Percentiles rank a stretch among this genome's conserved stretches.
Evolutionary conservation across 2,797 vertebrate species (phyloP).

Genomic region (Pitangus sulphuratus): DNA sequence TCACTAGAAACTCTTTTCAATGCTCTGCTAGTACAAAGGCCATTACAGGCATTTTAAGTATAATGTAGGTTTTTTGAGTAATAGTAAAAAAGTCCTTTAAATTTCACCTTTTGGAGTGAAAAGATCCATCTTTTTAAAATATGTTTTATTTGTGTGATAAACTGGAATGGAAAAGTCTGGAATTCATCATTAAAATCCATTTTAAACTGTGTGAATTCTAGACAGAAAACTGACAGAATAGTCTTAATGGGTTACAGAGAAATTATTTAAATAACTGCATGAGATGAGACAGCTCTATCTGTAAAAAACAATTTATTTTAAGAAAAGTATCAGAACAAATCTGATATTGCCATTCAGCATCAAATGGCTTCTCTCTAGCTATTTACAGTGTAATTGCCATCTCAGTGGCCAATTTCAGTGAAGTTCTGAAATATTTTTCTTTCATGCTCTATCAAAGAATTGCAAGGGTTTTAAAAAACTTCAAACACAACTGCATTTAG

Average conservation of each 20-base stretch:
- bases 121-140: background rate
- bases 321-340: constrained; percentile 48
- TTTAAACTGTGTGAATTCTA: background rate
- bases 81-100: background rate
- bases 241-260: background rate
- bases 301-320: constrained; percentile 38
- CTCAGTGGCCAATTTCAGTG: background rate
- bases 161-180: background rate
- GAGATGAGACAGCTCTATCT: background rate
- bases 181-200: background rate
- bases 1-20: background rate
- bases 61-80: background rate
- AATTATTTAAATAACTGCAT: constrained; percentile 40
- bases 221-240: background rate
- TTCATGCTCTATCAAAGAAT: constrained; percentile 42
- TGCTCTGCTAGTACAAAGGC: background rate
- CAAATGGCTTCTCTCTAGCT: constrained; percentile 19
- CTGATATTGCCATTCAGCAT: constrained; percentile 30
- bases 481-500: background rate
- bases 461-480: constrained; percentile 1
- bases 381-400: constrained; percentile 47
- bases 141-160: background rate
- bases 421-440: constrained; percentile 31
- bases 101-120: accelerated
- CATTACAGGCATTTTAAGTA: background rate